These are phyloP conservation scores for Gorsachius goisagi DNA, from an alignment of 2,113 vertebrate species.

Conservation along the genomic window DNA sequence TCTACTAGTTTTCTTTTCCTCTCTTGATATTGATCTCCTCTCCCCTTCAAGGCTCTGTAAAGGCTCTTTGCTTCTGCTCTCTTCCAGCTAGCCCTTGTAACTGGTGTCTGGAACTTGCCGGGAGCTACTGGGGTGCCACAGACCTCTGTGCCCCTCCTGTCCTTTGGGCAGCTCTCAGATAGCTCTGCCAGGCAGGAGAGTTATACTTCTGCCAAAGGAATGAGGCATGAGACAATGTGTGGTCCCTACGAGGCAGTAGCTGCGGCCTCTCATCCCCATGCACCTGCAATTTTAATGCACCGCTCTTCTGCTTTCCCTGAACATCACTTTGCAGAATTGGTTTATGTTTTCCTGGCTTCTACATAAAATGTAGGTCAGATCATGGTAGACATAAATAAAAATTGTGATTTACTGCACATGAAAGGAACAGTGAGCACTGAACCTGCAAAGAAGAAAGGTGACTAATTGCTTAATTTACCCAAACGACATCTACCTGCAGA, in stretches of 20 bases:
- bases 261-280: background rate
- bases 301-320: background rate
- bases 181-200: background rate
- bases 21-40: background rate
- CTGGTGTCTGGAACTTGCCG: background rate
- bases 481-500: background rate
- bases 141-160: background rate
- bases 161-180: background rate
- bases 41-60: background rate
- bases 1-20: background rate
- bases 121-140: background rate
- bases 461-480: background rate
- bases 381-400: background rate
- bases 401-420: background rate
- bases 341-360: background rate
- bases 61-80: background rate
- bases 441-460: background rate
- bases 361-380: background rate
- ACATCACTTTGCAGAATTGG: background rate
- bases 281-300: background rate
- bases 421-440: background rate
- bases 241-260: background rate
- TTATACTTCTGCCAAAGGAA: background rate
- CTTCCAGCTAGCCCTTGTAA: background rate
- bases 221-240: background rate